A percentile compares a stretch with the other conserved stretches of the same genome.
These are phyloP conservation scores for Bryconaethiops microstoma DNA, from an alignment of 2,797 vertebrate genomes.

Conservation along the genomic window DNA sequence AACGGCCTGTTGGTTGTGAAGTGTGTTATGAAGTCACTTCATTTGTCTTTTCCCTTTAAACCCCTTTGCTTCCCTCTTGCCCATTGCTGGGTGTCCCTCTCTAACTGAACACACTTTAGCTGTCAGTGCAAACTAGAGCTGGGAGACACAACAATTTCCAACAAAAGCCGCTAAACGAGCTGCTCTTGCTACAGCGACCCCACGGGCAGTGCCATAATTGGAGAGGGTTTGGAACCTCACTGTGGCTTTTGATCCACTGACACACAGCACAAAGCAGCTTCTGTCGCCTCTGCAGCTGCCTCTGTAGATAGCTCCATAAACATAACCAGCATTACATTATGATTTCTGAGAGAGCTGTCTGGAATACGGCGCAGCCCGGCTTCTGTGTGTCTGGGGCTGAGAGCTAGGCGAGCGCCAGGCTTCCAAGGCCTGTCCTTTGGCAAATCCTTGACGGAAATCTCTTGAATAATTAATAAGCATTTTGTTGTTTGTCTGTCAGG, in stretches of 20 bases:
- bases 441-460: constrained; percentile 32
- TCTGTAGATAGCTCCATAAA: constrained; percentile 51
- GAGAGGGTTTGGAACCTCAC: constrained; percentile 32
- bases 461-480: constrained; percentile 60
- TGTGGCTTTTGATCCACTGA: constrained; percentile 31
- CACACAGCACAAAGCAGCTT: constrained; percentile 43
- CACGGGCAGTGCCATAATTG: constrained; percentile 38
- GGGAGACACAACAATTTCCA: constrained; percentile 42
- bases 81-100: constrained; percentile 2
- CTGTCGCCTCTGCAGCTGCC: constrained; percentile 48
- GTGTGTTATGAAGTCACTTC: not conserved
- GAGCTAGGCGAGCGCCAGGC: constrained; percentile 44
- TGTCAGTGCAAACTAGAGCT: constrained; percentile 39
- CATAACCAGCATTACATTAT: constrained; percentile 41
- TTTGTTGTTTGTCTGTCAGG: constrained; percentile 70
- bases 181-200: constrained; percentile 41
- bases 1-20: not conserved
- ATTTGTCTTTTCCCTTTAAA: constrained; percentile 28
- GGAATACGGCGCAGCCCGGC: constrained; percentile 19
- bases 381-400: constrained; percentile 34
- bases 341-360: constrained; percentile 33
- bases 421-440: constrained; percentile 41
- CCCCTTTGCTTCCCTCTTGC: not conserved
- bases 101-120: constrained; percentile 33
- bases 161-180: constrained; percentile 47